Base-by-base conservation (phyloP, 2,888 invertebrate species). In the Morinoia aosen region DNA sequence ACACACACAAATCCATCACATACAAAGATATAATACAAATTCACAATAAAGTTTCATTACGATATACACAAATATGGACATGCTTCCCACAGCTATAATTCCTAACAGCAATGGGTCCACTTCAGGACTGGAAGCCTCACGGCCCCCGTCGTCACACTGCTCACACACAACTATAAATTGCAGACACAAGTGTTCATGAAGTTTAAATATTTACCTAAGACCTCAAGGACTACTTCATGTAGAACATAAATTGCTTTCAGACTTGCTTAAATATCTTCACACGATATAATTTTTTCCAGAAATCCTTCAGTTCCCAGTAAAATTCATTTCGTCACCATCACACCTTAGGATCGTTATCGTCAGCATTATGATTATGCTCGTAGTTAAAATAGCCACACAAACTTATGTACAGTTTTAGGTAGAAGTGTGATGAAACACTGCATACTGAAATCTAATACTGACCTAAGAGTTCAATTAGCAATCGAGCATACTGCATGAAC, bases 31-130 rank as follows among this genome's bases (percentile, higher is more conserved):
- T 76, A 16, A 76, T 76, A 76, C 76, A 76, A 76, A 76, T 76
- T 76, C 76, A 76, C 76, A 76, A 33, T 76, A 33, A 76, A 76
- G 76, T 76, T 76, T 76, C 76, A 33, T 76, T 76, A 76, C 76
- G 76, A 76, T 76, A 76, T 76, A 90, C 90, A 90, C 48, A 90
- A 90, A 90, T 90, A 48, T 90, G 90, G 90, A 90, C 90, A 40
- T 90, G 90, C 90, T 90, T 39, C 90, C 11, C 39, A 39, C 11
- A 90, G 90, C 90, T 40, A 90, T 48, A 90, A 90, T 33, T 76
- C 76, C 25, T 76, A 25, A 76, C 76, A 76, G 76, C 76, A 76
- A 16, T 0, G 33, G 33, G 76, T 33, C 76, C 33, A 33, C 33
- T 25, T 33, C 33, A 19, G 76, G 25, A 76, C 76, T 76, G 76